A percentile compares a stretch with the other conserved stretches of the same genome.
These are phyloP conservation scores for Myzus persicae DNA, from an alignment of 1,140 invertebrate species.

Conservation along the genomic window DNA sequence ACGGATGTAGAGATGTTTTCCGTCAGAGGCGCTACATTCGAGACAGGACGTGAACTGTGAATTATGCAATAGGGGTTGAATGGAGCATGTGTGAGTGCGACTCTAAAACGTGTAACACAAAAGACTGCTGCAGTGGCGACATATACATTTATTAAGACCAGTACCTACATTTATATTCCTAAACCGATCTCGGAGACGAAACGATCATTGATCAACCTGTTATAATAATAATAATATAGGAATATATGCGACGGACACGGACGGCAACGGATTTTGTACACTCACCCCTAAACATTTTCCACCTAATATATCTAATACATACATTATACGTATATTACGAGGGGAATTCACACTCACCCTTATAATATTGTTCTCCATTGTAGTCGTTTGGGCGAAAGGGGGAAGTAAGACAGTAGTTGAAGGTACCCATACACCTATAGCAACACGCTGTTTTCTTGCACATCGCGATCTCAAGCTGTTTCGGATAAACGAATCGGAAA, in stretches of 20 bases:
- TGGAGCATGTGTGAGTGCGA: neutral
- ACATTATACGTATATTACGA: neutral
- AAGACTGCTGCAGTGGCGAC: neutral
- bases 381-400: neutral
- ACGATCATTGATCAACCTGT: slow-evolving; percentile 23
- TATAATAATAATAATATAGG: neutral
- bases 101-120: slow-evolving; percentile 40
- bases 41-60: slow-evolving; percentile 41
- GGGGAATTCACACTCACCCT: neutral
- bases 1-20: slow-evolving; percentile 49
- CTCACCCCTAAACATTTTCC: neutral
- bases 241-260: too few relatives aligned
- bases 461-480: slow-evolving; percentile 32
- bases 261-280: neutral
- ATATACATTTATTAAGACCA: neutral
- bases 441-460: neutral
- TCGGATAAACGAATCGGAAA: slow-evolving; percentile 34
- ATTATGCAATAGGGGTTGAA: slow-evolving; percentile 43
- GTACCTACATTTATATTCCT: neutral
- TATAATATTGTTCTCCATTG: neutral
- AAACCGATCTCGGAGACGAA: neutral
- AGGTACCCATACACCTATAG: neutral
- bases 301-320: neutral
- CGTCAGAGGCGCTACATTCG: neutral
- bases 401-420: slow-evolving; percentile 26